These are phyloP conservation scores for Lumbricus terrestris DNA, from an alignment of 2,888 invertebrate genomes.

Conservation along the genomic window DNA sequence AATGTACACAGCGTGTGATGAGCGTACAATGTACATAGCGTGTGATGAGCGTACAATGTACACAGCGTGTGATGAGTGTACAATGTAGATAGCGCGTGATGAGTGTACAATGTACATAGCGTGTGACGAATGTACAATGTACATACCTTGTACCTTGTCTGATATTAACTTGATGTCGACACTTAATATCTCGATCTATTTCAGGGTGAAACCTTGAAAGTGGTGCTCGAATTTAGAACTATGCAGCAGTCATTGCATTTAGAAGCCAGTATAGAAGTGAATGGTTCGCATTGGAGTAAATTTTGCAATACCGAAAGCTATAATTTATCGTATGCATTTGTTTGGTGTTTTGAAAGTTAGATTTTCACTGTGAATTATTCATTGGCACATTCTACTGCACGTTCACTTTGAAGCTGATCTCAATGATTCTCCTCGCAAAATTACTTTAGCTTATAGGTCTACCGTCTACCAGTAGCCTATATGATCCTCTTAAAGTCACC, in stretches of 20 bases:
- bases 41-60: not conserved
- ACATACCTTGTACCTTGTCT: not conserved
- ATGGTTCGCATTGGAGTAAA: not conserved
- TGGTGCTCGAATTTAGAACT: too few species aligned
- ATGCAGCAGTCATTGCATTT: not conserved
- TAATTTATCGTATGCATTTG: too few species aligned
- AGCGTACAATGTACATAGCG: not conserved
- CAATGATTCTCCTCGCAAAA: not conserved
- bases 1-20: not conserved
- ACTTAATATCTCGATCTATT: not conserved
- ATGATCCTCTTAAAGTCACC: not conserved
- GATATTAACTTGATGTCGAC: not conserved
- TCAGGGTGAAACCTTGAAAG: too few species aligned
- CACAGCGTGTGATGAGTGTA: too few species aligned
- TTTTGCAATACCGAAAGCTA: not conserved
- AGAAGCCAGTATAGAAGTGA: not conserved
- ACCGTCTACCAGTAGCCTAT: too few species aligned
- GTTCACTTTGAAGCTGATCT: not conserved
- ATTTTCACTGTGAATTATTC: too few species aligned
- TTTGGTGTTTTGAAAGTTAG: too few species aligned
- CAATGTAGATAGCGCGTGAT: too few species aligned
- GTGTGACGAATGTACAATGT: not conserved
- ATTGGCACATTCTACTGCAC: too few species aligned
- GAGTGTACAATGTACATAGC: not conserved
- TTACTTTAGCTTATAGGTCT: too few species aligned